Percentiles rank a stretch among this genome's conserved stretches.
phyloP scores from a whole-genome alignment of 2,888 invertebrate genomes.

The Sipha maydis region DNA sequence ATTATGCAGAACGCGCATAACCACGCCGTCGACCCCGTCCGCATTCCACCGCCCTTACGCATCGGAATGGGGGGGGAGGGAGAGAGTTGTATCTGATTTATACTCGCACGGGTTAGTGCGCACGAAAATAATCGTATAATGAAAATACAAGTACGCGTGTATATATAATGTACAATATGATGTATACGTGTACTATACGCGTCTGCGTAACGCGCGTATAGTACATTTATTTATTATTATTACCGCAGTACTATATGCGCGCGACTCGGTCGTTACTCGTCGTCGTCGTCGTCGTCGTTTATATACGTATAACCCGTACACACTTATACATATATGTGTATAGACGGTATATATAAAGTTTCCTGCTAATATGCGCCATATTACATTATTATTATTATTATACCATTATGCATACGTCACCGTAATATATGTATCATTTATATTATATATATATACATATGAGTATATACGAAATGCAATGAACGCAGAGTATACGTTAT shows the following conservation, averaged over 20 bases:
- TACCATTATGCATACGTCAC: not conserved
- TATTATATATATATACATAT: not conserved
- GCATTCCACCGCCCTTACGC: too few relatives aligned
- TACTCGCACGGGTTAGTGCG: constrained; percentile 50
- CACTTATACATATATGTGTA: not conserved
- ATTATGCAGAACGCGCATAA: not conserved
- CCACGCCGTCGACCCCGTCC: not conserved
- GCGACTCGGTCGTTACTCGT: constrained; percentile 8
- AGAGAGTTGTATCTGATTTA: constrained; percentile 50
- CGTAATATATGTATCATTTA: not conserved
- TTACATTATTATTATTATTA: not conserved
- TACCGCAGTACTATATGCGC: not conserved
- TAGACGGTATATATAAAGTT: not conserved
- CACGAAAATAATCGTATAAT: constrained; percentile 24
- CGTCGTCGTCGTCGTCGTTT: not conserved
- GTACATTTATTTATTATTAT: constrained; percentile 44
- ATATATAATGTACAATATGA: constrained; percentile 1
- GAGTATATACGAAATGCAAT: too few relatives aligned
- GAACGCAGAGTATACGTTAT: not conserved
- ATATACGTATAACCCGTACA: not conserved
- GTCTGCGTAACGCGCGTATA: not conserved
- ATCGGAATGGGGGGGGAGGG: not conserved
- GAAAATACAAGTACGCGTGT: constrained; percentile 5
- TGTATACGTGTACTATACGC: too few relatives aligned
- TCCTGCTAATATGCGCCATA: not conserved